Conservation (phyloP, 2,888 invertebrate species). For the Hyles lineata region DNA sequence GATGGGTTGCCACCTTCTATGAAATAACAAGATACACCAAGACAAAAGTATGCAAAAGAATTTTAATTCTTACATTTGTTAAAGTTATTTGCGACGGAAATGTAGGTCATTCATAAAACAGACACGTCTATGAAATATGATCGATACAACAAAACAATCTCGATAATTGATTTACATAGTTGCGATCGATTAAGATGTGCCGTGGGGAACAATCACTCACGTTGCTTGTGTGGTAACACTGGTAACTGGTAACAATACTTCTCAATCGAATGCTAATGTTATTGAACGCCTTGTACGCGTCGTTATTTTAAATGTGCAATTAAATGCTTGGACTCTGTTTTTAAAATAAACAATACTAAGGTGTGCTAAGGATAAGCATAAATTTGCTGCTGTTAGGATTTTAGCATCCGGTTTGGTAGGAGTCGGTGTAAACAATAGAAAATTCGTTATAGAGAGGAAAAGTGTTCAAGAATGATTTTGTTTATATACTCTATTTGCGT, state of each 20-base stretch:
- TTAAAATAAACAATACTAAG: too few relatives aligned
- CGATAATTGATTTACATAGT: not conserved
- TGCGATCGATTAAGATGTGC: not conserved
- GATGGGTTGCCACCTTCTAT: too few relatives aligned
- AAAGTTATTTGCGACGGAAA: not conserved
- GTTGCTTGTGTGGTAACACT: conserved; percentile 20
- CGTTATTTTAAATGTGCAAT: conserved; percentile 2
- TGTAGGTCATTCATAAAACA: not conserved
- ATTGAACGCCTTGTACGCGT: conserved; percentile 17
- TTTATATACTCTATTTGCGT: too few relatives aligned
- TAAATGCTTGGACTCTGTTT: not conserved
- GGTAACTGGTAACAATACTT: not conserved
- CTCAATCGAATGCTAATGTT: conserved; percentile 24
- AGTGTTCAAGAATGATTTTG: too few relatives aligned
- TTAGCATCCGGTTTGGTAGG: too few relatives aligned
- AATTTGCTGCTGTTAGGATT: too few relatives aligned
- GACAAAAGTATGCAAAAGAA: too few relatives aligned
- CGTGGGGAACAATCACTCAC: not conserved
- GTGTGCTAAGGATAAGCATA: too few relatives aligned
- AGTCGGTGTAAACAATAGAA: too few relatives aligned
- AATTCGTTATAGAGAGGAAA: too few relatives aligned
- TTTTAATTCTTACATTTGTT: too few relatives aligned
- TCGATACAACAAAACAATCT: conserved; percentile 7
- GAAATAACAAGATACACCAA: too few relatives aligned
- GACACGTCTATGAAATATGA: not conserved